These are phyloP conservation scores for Procambarus clarkii DNA, from an alignment of 1,140 invertebrate species.

Conservation along the genomic window DNA sequence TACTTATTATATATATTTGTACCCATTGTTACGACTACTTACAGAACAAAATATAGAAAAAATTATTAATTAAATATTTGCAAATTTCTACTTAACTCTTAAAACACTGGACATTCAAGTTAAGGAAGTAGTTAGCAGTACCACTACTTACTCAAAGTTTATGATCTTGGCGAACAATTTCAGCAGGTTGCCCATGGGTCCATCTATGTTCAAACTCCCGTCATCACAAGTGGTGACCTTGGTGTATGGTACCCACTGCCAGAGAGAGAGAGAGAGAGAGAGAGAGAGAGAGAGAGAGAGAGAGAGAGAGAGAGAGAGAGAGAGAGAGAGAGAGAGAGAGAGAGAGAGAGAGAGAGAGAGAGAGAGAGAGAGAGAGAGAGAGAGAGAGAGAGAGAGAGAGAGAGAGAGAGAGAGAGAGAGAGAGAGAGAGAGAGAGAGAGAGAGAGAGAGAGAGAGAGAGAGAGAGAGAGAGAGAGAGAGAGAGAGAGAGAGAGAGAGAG, in stretches of 20 bases:
- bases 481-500: too few species aligned
- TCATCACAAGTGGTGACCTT: not conserved
- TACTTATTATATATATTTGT: too few species aligned
- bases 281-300: slow-evolving; percentile 27
- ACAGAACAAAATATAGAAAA: too few species aligned
- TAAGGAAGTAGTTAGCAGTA: not conserved
- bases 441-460: too few species aligned
- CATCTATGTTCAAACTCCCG: not conserved
- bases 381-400: too few species aligned
- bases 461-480: too few species aligned
- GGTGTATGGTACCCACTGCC: slow-evolving; percentile 7
- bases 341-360: not conserved
- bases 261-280: slow-evolving; percentile 16
- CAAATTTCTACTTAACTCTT: too few species aligned
- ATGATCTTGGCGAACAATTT: not conserved
- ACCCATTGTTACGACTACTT: too few species aligned
- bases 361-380: too few species aligned
- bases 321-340: slow-evolving; percentile 16
- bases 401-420: too few species aligned
- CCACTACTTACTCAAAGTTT: slow-evolving; percentile 17
- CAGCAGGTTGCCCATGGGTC: not conserved
- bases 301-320: slow-evolving; percentile 31
- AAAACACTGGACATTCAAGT: not conserved
- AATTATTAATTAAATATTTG: too few species aligned
- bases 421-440: too few species aligned